Evolutionary conservation across 1,140 invertebrate species (phyloP), one percentile per base, ranked within the genome.

Genomic region (Anastrepha obliqua): DNA sequence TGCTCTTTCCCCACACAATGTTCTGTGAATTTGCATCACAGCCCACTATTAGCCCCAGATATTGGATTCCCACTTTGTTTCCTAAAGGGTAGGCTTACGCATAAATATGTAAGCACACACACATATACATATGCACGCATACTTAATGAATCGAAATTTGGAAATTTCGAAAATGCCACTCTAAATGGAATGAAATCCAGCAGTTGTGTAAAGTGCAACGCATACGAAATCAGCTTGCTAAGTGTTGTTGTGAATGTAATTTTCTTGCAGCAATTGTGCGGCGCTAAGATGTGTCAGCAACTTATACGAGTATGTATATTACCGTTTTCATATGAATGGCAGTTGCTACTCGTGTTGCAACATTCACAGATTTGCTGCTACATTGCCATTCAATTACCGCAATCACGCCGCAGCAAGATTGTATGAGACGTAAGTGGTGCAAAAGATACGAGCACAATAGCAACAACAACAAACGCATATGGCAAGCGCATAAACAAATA

Each of bases 341-440:
- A 20, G 74, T 55, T 81, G 74, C 55, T 29, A 20, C 47, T 13
- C 8, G 8, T 20, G 74, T 58, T 74, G 47, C 74, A 20, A 81
- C 42, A 81, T 20, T n/a, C 74, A 55, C 74, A 81, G 74, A 81
- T 81, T 81, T 20, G 47, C 74, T 81, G n/a, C 74, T 55, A 55
- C 74, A 55, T n/a, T 55, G 47, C 74, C 7, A 55, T 81, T 81
- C 74, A 81, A 81, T 81, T 81, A 81, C 74, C 74, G 74, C 74
- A 55, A 55, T 81, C 47, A 55, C 47, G 74, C 74, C 47, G 44
- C 47, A 11, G 13, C 74, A 55, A 55, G 47, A 47, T n/a, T 55
- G 47, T 15, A 47, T 51, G 44, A 11, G 47, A 8, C n/a, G 13
- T 1, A 11, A 39, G 1, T 15, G 6, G 11, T 74, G 44, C 15